Percentiles rank a stretch among this genome's conserved stretches.
These are phyloP conservation scores for Lumbricus terrestris DNA, from an alignment of 2,888 invertebrate species.

Conservation along the genomic window DNA sequence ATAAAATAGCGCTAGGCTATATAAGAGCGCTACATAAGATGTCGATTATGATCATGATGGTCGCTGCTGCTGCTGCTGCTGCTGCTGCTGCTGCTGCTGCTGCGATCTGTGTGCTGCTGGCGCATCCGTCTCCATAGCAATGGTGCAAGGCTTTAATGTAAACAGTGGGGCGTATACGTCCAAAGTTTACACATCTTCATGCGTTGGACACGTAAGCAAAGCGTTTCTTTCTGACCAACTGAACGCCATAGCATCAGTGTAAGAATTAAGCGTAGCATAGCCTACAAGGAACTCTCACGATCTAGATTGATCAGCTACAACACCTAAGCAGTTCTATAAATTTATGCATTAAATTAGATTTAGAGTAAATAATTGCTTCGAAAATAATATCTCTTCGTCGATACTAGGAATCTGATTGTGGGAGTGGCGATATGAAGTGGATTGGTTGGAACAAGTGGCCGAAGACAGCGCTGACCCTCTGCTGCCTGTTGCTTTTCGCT, in stretches of 20 bases:
- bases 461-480: not conserved
- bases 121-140: not conserved
- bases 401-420: not conserved
- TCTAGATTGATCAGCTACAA: not conserved
- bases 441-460: not conserved
- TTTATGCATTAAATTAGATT: not conserved
- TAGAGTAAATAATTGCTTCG: no score
- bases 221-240: not conserved
- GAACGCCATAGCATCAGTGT: not conserved
- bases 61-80: conserved; percentile 10
- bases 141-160: not conserved
- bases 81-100: conserved; percentile 11
- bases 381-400: not conserved
- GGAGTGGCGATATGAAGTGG: not conserved
- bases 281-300: not conserved
- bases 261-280: not conserved
- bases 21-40: not conserved
- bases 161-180: conserved; percentile 9
- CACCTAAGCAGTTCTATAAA: not conserved
- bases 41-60: not conserved
- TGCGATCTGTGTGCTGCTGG: not conserved
- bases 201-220: not conserved
- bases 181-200: not conserved
- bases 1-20: no score
- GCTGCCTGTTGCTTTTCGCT: not conserved